phyloP scores from a whole-genome alignment of 2,797 vertebrate species.

The Cirrhinus mrigala region DNA sequence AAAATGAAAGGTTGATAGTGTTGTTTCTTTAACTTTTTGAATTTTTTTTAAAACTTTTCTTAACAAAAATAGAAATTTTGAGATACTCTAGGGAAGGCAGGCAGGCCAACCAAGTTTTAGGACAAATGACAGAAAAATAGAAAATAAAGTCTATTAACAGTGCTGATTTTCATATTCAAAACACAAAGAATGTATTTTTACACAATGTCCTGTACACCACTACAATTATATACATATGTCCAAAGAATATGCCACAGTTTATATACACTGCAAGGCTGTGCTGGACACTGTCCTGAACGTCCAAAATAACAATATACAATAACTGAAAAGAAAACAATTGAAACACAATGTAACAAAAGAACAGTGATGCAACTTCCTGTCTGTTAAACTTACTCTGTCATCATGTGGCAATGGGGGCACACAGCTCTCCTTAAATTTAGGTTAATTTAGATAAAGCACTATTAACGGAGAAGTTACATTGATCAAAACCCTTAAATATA shows the following conservation, averaged over 20 bases:
- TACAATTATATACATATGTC: slow-evolving; percentile 74
- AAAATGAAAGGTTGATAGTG: slow-evolving; percentile 75
- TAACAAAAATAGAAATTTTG: slow-evolving; percentile 88
- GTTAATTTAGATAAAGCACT: slow-evolving; percentile 30
- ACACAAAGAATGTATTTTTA: slow-evolving; percentile 62
- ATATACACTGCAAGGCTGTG: slow-evolving; percentile 73
- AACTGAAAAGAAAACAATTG: slow-evolving; percentile 36
- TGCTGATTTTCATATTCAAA: slow-evolving; percentile 75
- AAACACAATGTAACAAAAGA: slow-evolving; percentile 25
- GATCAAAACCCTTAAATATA: slow-evolving; percentile 12
- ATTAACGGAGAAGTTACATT: slow-evolving; percentile 28
- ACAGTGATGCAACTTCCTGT: slow-evolving; percentile 44
- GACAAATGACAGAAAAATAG: slow-evolving; percentile 59
- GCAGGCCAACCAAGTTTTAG: slow-evolving; percentile 66
- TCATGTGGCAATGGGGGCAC: slow-evolving; percentile 47
- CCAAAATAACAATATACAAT: slow-evolving; percentile 55
- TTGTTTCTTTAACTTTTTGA: slow-evolving; percentile 69
- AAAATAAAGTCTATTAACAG: slow-evolving; percentile 69
- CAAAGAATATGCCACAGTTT: slow-evolving; percentile 67
- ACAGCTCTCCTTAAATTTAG: slow-evolving; percentile 47
- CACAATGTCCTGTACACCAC: slow-evolving; percentile 70
- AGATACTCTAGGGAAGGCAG: slow-evolving; percentile 77
- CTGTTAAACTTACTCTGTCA: slow-evolving; percentile 33
- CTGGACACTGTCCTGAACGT: slow-evolving; percentile 71
- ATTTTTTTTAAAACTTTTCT: slow-evolving; percentile 74